Evolutionary conservation across 2,797 vertebrate species (phyloP).

Genomic region (Lates japonicus): DNA sequence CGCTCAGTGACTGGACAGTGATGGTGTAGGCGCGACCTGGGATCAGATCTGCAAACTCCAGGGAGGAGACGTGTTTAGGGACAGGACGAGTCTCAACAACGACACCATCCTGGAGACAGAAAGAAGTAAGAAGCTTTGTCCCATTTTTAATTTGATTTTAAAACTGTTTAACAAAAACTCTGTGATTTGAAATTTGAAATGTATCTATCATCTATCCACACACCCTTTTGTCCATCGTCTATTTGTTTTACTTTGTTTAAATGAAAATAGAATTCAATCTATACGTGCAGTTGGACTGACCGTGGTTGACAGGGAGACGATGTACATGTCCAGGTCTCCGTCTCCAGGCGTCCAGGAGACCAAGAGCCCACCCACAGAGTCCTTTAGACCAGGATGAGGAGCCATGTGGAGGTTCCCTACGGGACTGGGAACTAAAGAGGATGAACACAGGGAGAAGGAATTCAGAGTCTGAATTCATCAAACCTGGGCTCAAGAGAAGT

Average conservation of each 20-base stretch:
- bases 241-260: too few relatives aligned
- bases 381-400: constrained; percentile 66
- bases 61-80: constrained; percentile 88
- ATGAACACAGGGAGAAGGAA: neutral
- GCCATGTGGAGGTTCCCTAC: constrained; percentile 88
- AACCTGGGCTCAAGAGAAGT: neutral
- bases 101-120: constrained; percentile 72
- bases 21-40: constrained; percentile 91
- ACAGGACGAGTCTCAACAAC: constrained; percentile 84
- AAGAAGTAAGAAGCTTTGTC: neutral
- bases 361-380: constrained; percentile 83
- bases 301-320: constrained; percentile 79
- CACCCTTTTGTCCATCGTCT: too few relatives aligned
- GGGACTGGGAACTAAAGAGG: constrained; percentile 89
- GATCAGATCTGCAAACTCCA: constrained; percentile 87
- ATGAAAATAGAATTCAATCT: too few relatives aligned
- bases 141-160: too few relatives aligned
- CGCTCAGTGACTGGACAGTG: constrained; percentile 90
- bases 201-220: too few relatives aligned
- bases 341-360: constrained; percentile 91
- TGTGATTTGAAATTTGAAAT: too few relatives aligned
- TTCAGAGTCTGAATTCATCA: neutral
- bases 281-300: constrained; percentile 48
- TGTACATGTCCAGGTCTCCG: constrained; percentile 94
- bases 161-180: too few relatives aligned